Conservation (phyloP, 2,797 vertebrate species). For the Scarus forsteni region DNA sequence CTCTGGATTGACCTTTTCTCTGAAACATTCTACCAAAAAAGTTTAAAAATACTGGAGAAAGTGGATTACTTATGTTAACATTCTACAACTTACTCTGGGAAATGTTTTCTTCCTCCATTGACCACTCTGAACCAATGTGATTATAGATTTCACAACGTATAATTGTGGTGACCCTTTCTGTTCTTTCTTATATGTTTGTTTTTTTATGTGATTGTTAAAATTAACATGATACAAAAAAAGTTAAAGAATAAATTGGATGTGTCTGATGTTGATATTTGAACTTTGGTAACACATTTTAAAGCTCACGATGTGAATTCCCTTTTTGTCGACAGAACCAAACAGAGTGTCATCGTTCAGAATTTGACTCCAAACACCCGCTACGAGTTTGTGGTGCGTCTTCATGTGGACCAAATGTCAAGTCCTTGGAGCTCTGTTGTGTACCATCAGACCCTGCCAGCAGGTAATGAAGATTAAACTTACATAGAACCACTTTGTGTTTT, state of each 20-base stretch:
- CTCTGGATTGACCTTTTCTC: too few relatives aligned
- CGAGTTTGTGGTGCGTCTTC: conserved; percentile 95
- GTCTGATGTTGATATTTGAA: neutral
- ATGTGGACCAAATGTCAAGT: conserved; percentile 94
- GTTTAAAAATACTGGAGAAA: too few relatives aligned
- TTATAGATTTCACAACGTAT: too few relatives aligned
- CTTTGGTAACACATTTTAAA: neutral
- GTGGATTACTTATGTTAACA: too few relatives aligned
- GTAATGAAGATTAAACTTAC: conserved; percentile 75
- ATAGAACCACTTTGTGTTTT: neutral
- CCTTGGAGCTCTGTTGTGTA: conserved; percentile 95
- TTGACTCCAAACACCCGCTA: conserved; percentile 93
- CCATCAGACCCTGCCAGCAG: conserved; percentile 91
- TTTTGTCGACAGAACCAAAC: conserved; percentile 86
- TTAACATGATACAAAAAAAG: too few relatives aligned
- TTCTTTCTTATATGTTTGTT: too few relatives aligned
- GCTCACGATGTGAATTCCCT: conserved; percentile 8
- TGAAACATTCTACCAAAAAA: too few relatives aligned
- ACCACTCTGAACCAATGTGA: too few relatives aligned
- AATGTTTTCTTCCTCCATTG: too few relatives aligned
- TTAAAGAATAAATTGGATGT: neutral
- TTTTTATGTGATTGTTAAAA: too few relatives aligned
- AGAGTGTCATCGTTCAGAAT: conserved; percentile 87
- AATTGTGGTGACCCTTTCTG: too few relatives aligned
- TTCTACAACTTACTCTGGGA: too few relatives aligned